A percentile compares a stretch with the other conserved stretches of the same genome.
These are phyloP conservation scores for Physeter macrocephalus DNA, from an alignment of 2,113 vertebrate species.

Conservation along the genomic window DNA sequence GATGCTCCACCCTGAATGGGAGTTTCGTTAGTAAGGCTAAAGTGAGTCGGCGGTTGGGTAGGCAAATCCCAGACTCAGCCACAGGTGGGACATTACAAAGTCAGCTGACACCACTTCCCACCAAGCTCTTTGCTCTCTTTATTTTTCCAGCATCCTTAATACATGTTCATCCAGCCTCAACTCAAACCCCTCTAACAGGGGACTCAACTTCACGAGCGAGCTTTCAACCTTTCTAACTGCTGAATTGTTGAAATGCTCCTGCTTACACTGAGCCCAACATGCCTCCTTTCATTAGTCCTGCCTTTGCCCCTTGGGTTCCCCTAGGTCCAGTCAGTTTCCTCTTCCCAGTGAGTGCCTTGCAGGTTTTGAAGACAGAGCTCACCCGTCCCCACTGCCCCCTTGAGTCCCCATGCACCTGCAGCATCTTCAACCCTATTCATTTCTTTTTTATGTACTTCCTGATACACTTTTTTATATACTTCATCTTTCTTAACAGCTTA, in stretches of 20 bases:
- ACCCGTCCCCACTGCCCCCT: too few relatives aligned
- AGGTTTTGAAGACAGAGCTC: background rate
- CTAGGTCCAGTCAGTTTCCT: background rate
- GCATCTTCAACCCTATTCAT: background rate
- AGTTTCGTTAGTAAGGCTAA: background rate
- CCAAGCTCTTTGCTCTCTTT: background rate
- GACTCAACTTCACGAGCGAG: background rate
- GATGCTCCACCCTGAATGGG: background rate
- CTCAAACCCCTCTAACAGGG: background rate
- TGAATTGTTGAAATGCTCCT: background rate
- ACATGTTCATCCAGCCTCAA: background rate
- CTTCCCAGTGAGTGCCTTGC: background rate
- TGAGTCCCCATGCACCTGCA: background rate
- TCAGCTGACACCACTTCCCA: background rate
- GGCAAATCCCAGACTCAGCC: background rate
- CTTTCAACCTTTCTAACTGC: background rate
- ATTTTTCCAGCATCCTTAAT: background rate
- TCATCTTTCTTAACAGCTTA: too few relatives aligned
- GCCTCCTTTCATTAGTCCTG: background rate
- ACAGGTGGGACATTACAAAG: background rate
- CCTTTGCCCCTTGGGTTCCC: background rate
- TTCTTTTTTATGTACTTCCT: background rate
- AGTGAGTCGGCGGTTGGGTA: too few relatives aligned
- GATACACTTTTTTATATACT: too few relatives aligned
- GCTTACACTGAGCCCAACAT: background rate